phyloP scores from a whole-genome alignment of 2,113 vertebrate genomes.

The Gnathochromis pfefferi region DNA sequence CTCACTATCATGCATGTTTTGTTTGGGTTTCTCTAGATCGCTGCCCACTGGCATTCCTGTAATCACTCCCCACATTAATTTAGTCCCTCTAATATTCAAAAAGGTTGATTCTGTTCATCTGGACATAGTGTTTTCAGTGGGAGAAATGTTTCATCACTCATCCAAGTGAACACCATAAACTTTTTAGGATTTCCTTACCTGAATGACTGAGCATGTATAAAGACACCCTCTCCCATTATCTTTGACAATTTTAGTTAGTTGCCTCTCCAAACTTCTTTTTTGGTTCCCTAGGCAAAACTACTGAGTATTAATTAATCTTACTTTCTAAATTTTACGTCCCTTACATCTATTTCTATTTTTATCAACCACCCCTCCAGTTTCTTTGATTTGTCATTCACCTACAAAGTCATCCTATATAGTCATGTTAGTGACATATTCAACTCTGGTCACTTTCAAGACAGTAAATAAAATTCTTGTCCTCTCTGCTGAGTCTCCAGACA shows the following conservation, averaged over 20 bases:
- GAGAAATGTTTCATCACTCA: background rate
- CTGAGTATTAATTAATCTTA: background rate
- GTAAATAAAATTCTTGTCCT: background rate
- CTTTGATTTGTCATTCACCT: background rate
- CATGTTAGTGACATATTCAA: background rate
- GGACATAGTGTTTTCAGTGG: background rate
- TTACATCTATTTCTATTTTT: background rate
- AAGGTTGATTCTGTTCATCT: background rate
- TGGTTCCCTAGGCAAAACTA: background rate
- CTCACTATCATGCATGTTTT: background rate
- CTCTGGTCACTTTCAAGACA: background rate
- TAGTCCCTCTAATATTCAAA: background rate
- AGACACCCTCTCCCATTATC: background rate
- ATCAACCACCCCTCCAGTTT: background rate
- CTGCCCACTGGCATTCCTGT: background rate
- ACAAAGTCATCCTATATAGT: background rate
- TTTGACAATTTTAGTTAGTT: background rate
- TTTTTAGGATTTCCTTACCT: background rate
- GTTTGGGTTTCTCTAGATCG: background rate
- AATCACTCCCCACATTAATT: background rate
- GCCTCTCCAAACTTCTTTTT: background rate
- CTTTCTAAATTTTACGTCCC: background rate
- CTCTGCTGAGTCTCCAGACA: background rate
- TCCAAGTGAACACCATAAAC: background rate
- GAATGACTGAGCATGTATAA: background rate